phyloP scores from a whole-genome alignment of 2,888 invertebrate genomes.

The Anorthoa munda region DNA sequence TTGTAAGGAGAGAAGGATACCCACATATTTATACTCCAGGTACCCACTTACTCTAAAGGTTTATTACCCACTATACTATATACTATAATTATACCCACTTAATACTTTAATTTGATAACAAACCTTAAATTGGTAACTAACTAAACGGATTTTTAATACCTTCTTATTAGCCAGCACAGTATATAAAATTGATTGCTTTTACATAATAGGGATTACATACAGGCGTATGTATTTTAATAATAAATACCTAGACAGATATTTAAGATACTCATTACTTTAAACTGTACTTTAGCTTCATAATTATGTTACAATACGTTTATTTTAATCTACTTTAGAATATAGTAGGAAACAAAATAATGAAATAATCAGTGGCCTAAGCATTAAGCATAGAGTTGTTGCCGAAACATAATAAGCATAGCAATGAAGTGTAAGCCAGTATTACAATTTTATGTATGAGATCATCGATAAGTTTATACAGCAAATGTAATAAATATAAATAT shows the following conservation, averaged over 20 bases:
- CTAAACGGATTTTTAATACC: background rate
- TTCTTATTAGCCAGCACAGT: background rate
- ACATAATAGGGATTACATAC: background rate
- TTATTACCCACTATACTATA: too few relatives aligned
- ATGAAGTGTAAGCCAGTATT: conserved; percentile 72
- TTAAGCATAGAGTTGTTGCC: conserved; percentile 42
- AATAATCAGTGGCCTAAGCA: background rate
- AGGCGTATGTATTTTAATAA: background rate
- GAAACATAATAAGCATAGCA: conserved; percentile 67
- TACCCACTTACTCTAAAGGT: too few relatives aligned
- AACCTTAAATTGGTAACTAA: background rate
- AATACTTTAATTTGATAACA: background rate
- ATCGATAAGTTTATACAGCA: conserved; percentile 87
- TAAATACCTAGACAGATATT: background rate
- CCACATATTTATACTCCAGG: background rate
- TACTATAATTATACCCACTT: too few relatives aligned
- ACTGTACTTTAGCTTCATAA: background rate
- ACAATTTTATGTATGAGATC: conserved; percentile 86
- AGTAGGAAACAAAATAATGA: conserved; percentile 8
- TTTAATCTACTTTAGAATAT: background rate
- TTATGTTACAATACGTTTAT: background rate
- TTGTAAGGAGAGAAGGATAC: background rate
- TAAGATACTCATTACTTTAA: background rate
- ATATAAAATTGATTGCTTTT: background rate
- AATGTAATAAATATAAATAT: conserved; percentile 91